These are phyloP conservation scores for Pseudochaenichthys georgianus DNA, from an alignment of 2,797 vertebrate species.

Conservation along the genomic window DNA sequence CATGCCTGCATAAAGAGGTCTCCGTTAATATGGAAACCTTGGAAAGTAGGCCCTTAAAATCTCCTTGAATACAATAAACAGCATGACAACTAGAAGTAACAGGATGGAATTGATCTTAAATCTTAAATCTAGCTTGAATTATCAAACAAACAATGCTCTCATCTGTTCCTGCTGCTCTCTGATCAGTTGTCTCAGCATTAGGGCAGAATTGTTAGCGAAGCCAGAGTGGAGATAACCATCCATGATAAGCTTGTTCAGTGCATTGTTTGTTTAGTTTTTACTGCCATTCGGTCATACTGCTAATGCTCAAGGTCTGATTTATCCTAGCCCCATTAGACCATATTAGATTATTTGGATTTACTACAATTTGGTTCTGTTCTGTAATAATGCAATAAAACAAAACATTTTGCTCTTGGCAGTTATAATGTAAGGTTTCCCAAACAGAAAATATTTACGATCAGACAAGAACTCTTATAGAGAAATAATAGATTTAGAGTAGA, in stretches of 20 bases:
- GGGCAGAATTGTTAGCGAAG: background rate
- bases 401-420: background rate
- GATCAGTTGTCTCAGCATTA: constrained; percentile 13
- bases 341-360: background rate
- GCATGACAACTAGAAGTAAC: constrained; percentile 12
- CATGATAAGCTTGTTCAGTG: background rate
- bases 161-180: constrained; percentile 35
- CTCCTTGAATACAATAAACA: constrained; percentile 7
- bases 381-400: background rate
- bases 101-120: constrained; percentile 18
- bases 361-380: background rate
- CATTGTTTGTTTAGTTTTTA: background rate
- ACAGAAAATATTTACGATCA: background rate
- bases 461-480: background rate
- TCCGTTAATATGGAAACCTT: constrained; percentile 11
- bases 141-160: constrained; percentile 47
- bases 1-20: background rate
- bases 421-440: background rate
- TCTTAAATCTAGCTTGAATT: constrained; percentile 34
- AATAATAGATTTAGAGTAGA: background rate
- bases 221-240: background rate
- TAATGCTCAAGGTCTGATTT: background rate
- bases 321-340: background rate
- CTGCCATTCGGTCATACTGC: background rate
- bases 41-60: background rate